A percentile compares a stretch with the other conserved stretches of the same genome.
phyloP scores from a whole-genome alignment of 2,113 vertebrate genomes.

The Corythornis madagascariensis region DNA sequence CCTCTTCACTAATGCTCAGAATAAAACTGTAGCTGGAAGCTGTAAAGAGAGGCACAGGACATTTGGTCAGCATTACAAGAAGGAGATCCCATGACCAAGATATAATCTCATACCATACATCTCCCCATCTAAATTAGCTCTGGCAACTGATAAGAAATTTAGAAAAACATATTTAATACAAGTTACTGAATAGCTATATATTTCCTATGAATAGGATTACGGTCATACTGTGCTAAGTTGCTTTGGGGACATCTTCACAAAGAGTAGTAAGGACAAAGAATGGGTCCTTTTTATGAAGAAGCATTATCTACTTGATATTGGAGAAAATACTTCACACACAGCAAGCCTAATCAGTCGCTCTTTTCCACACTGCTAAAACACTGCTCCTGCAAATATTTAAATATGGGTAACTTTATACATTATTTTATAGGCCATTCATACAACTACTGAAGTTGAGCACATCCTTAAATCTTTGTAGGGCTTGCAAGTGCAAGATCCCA shows the following conservation, averaged over 20 bases:
- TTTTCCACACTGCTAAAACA: not conserved
- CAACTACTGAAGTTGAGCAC: not conserved
- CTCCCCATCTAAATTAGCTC: not conserved
- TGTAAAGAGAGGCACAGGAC: conserved; percentile 86
- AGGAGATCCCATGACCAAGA: conserved; percentile 42
- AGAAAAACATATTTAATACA: not conserved
- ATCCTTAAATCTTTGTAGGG: not conserved
- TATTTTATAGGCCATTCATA: not conserved
- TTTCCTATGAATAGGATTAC: not conserved
- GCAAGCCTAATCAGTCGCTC: not conserved
- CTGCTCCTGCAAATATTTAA: not conserved
- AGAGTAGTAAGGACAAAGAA: not conserved
- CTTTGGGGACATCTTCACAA: not conserved
- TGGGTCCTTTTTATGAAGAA: not conserved
- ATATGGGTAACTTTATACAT: not conserved
- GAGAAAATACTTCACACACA: not conserved
- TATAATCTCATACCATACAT: not conserved
- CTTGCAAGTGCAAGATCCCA: not conserved
- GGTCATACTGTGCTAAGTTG: not conserved
- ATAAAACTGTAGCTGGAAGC: conserved; percentile 89
- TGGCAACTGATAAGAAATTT: not conserved
- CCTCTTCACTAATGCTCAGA: conserved; percentile 87
- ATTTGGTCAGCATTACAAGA: conserved; percentile 47
- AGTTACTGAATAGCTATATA: not conserved
- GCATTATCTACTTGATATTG: not conserved